Evolutionary conservation across 2,888 invertebrate species (phyloP).

Genomic region (Oligia strigilis): DNA sequence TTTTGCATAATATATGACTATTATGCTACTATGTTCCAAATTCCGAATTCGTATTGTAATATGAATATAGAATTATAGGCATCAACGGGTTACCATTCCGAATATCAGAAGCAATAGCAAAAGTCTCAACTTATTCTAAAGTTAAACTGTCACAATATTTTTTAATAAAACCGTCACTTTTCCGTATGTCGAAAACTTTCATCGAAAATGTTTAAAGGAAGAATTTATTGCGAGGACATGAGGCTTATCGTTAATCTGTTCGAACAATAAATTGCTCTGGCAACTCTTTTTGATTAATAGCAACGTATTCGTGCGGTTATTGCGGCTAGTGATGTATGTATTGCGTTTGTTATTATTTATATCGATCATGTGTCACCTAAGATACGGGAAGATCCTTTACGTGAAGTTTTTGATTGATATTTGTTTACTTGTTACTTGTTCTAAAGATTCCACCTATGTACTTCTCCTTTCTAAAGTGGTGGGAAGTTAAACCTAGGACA

Average conservation of each 20-base stretch:
- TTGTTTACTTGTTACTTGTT: neutral
- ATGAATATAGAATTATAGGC: too few species aligned
- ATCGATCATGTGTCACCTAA: slow-evolving; percentile 12
- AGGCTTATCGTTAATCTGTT: slow-evolving; percentile 80
- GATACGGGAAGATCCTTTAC: neutral
- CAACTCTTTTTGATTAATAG: slow-evolving; percentile 81
- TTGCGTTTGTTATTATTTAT: slow-evolving; percentile 37
- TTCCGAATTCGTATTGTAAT: too few species aligned
- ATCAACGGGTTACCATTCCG: too few species aligned
- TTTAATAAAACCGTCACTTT: slow-evolving; percentile 47
- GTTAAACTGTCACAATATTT: slow-evolving; percentile 4
- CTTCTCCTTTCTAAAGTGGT: too few species aligned
- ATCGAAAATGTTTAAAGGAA: slow-evolving; percentile 58
- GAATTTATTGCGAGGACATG: slow-evolving; percentile 73
- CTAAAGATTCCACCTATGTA: neutral
- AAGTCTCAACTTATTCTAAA: neutral
- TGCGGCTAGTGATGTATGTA: slow-evolving; percentile 72
- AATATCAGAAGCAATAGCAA: too few species aligned
- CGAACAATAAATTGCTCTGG: slow-evolving; percentile 77
- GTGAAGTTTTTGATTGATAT: neutral
- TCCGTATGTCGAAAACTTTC: slow-evolving; percentile 30
- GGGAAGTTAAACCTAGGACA: neutral
- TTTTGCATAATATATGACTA: too few species aligned
- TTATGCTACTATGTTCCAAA: too few species aligned
- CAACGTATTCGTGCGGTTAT: slow-evolving; percentile 73